These are phyloP conservation scores for Erinaceus europaeus DNA, from an alignment of 2,113 vertebrate genomes.

Conservation along the genomic window DNA sequence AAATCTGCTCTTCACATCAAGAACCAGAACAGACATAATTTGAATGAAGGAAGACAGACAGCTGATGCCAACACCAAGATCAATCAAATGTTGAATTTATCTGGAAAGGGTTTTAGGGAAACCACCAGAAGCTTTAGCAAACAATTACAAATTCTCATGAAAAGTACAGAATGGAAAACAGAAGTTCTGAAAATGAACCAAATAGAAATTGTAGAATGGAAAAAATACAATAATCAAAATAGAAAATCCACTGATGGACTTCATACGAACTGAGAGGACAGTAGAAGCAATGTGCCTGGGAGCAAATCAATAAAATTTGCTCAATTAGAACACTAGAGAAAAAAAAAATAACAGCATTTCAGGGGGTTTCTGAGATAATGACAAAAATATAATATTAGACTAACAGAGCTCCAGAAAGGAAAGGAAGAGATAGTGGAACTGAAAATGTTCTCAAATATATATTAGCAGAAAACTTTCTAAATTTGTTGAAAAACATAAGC, in stretches of 20 bases:
- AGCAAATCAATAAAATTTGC: neutral
- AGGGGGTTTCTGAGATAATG: neutral
- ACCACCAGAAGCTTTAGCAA: neutral
- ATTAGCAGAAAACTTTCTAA: neutral
- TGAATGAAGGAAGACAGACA: neutral
- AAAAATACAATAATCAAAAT: neutral
- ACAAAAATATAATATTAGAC: neutral
- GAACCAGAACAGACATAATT: too few species aligned
- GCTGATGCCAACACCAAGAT: neutral
- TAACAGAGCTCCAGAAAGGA: neutral
- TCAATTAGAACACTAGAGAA: neutral
- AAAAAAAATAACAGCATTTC: neutral
- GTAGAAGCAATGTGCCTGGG: neutral
- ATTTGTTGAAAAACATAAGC: neutral
- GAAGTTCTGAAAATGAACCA: neutral
- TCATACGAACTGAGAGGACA: neutral
- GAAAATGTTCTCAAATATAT: neutral
- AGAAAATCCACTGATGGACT: neutral
- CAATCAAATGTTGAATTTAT: neutral
- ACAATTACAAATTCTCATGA: neutral
- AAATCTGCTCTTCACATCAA: neutral
- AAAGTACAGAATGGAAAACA: neutral
- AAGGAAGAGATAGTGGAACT: neutral
- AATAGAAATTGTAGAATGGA: neutral
- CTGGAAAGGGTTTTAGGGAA: neutral